Evolutionary conservation across 2,888 invertebrate genomes (phyloP).

Genomic region (Lysandra coridon): DNA sequence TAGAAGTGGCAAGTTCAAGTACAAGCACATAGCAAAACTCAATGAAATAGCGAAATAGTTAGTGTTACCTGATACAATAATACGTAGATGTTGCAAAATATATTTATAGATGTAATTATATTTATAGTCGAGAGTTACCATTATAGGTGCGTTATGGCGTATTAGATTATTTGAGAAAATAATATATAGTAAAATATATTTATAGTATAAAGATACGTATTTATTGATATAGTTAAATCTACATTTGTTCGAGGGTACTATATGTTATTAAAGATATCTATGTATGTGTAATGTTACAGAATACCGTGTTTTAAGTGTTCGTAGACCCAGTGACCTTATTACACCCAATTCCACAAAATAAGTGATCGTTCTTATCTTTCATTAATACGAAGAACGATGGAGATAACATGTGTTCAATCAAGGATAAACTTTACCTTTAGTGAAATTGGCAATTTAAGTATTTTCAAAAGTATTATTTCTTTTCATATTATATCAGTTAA

Average conservation of each 20-base stretch:
- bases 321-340: not conserved
- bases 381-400: not conserved
- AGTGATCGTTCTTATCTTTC: not conserved
- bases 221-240: conserved; percentile 10
- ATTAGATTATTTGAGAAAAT: not conserved
- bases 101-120: conserved; percentile 27
- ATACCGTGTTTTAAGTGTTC: not conserved
- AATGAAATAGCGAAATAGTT: not conserved
- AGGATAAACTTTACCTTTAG: not conserved
- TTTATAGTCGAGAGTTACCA: conserved; percentile 27
- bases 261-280: not conserved
- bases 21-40: not conserved
- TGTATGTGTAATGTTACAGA: not conserved
- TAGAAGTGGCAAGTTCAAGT: not conserved
- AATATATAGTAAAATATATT: not conserved
- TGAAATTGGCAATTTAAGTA: not conserved
- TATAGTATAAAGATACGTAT: conserved; percentile 13
- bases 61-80: conserved; percentile 19
- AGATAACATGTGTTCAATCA: not conserved
- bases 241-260: not conserved
- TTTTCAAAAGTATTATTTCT: conserved; percentile 5
- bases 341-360: too few relatives aligned
- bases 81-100: conserved; percentile 23
- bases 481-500: not conserved
- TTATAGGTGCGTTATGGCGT: conserved; percentile 13